Evolutionary conservation across 1,140 invertebrate species (phyloP).

Genomic region (Dendrolimus kikuchii): DNA sequence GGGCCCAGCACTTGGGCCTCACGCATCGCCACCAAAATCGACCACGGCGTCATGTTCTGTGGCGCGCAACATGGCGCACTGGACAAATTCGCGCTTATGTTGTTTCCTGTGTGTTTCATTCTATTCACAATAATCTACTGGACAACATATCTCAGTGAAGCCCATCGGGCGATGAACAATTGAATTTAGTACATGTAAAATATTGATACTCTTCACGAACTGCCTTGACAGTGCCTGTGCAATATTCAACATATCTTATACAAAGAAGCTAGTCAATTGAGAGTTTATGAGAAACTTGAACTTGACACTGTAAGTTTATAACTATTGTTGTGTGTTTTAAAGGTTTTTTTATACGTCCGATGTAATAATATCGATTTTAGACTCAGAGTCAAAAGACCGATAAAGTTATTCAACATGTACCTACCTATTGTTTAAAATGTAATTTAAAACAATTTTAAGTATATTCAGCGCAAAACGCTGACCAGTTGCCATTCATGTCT

Average conservation of each 20-base stretch:
- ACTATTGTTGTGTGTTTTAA: too few relatives aligned
- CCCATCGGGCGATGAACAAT: conserved; percentile 43
- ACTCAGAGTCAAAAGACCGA: too few relatives aligned
- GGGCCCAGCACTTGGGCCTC: conserved; percentile 35
- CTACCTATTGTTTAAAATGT: too few relatives aligned
- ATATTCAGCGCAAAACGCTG: too few relatives aligned
- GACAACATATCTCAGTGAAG: conserved; percentile 77
- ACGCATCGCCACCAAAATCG: conserved; percentile 57
- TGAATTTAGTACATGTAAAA: conserved; percentile 20
- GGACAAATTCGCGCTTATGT: conserved; percentile 75
- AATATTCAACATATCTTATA: background rate
- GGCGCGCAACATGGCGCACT: conserved; percentile 73
- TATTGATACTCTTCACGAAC: background rate
- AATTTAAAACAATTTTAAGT: too few relatives aligned
- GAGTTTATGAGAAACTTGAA: too few relatives aligned
- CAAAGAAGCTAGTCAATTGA: too few relatives aligned
- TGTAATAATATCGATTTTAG: too few relatives aligned
- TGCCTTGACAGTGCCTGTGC: conserved; percentile 25
- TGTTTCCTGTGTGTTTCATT: conserved; percentile 80
- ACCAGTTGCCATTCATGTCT: too few relatives aligned
- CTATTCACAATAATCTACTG: conserved; percentile 80
- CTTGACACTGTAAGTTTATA: too few relatives aligned
- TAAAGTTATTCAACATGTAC: too few relatives aligned
- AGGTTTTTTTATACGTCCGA: too few relatives aligned
- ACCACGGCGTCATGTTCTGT: conserved; percentile 72